A percentile compares a stretch with the other conserved stretches of the same genome.
phyloP scores from a whole-genome alignment of 1,140 invertebrate genomes.

The Lordiphosa mommai region DNA sequence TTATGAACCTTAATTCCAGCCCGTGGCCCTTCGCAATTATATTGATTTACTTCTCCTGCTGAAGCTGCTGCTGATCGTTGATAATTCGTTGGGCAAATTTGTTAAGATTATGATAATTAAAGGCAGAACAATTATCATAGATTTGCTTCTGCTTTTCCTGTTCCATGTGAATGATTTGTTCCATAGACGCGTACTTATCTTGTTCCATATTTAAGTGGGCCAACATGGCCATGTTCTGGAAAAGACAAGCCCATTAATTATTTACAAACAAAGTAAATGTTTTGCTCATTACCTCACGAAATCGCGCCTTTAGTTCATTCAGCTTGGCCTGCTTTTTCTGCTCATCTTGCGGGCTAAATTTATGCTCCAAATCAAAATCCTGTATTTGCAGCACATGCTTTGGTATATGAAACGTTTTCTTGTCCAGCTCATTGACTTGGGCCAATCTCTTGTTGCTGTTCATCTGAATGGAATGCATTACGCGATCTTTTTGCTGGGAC shows the following conservation, averaged over 20 bases:
- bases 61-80: not conserved
- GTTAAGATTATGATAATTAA: constrained; percentile 15
- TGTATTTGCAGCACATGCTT: constrained; percentile 48
- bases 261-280: not conserved
- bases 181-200: constrained; percentile 28
- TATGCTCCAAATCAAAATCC: constrained; percentile 37
- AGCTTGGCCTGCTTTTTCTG: constrained; percentile 25
- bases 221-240: constrained; percentile 58
- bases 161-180: constrained; percentile 33
- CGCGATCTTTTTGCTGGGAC: constrained; percentile 12
- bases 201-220: constrained; percentile 46
- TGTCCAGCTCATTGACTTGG: constrained; percentile 27
- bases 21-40: no score
- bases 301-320: constrained; percentile 30
- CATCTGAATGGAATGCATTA: constrained; percentile 23
- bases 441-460: constrained; percentile 23
- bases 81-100: constrained; percentile 16
- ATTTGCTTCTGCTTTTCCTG: constrained; percentile 36
- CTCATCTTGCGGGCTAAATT: constrained; percentile 25
- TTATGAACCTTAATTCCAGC: no score
- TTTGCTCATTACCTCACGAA: constrained; percentile 43
- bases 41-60: not conserved
- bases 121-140: constrained; percentile 4
- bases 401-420: constrained; percentile 47
- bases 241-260: not conserved